Base-by-base conservation (phyloP, 1,140 invertebrate genomes). In the Caenorhabditis latens region DNA sequence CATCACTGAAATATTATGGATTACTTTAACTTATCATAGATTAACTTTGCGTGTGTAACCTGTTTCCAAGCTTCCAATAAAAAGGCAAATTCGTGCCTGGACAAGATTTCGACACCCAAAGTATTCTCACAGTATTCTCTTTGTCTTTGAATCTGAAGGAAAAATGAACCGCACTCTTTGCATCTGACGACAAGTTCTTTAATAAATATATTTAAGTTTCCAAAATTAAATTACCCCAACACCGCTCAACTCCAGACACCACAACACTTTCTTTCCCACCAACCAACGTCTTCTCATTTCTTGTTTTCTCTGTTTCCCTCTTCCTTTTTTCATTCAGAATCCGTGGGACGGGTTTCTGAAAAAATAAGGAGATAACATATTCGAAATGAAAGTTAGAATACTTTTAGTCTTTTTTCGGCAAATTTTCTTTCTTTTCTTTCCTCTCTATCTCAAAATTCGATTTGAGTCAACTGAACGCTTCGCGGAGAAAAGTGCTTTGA, bases 141-240 rank as follows among this genome's bases (percentile, higher is more conserved):
- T 32, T 32, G 32, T 32, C 32, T 1, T 32, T 32, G 32, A 32
- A 32, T 32, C 32, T 32, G 32, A 32, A 32, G 2, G 32, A 32
- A 32, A 32, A 32, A 32, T 32, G 32, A 32, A 32, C 2, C 32
- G 32, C 32, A 32, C 32, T 32, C 32, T 32, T 32, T 32, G 32
- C 32, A 32, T 32, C 32, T 32, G 32, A 32, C 0, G 32, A 32
- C 32, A 32, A 32, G 32, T 83, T 50, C 46, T 4, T 53, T 4
- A 16, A 16, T 50, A 53, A 83, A 83, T 67, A 53, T 50, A 53
- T 42, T 11, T 32, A 50, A 50, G 48, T 11, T 24, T 83, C 42
- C 53, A 42, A 46, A 83, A 83, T 61, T 42, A 57, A 83, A 58
- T 83, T 83, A 57, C 67, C 61, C 16, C 13, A 46, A 48, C 67